Conservation (phyloP, 2,888 invertebrate species). For the Eupithecia subfuscata region DNA sequence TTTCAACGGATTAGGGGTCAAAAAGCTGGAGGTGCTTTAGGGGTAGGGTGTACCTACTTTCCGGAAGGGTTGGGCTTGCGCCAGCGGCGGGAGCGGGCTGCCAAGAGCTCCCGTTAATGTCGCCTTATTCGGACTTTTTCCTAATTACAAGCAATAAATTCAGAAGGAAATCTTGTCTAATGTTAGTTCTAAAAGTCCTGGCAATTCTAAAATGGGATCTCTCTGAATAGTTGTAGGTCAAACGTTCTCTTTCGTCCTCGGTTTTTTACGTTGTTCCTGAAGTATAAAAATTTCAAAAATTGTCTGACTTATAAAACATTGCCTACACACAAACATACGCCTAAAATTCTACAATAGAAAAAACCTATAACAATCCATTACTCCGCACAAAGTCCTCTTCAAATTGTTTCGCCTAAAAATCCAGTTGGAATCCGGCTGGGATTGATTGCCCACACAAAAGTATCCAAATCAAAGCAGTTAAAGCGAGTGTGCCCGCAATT, state of each 20-base stretch:
- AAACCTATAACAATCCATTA: conserved; percentile 10
- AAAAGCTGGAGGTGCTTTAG: conserved; percentile 40
- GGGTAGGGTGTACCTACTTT: conserved; percentile 45
- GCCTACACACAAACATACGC: neutral
- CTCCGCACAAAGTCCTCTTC: conserved; percentile 33
- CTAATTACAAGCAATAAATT: conserved; percentile 56
- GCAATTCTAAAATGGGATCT: conserved; percentile 9
- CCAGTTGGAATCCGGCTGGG: conserved; percentile 13
- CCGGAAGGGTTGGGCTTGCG: conserved; percentile 62
- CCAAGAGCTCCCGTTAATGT: conserved; percentile 63
- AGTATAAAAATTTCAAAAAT: neutral
- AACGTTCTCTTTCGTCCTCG: neutral
- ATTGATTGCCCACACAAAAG: conserved; percentile 29
- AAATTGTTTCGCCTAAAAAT: conserved; percentile 49
- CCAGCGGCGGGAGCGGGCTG: conserved; percentile 57
- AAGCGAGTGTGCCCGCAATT: conserved; percentile 49
- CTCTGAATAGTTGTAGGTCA: conserved; percentile 6
- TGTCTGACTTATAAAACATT: neutral
- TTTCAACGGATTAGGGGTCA: conserved; percentile 18
- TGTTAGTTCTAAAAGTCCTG: conserved; percentile 31
- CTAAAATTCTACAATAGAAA: conserved; percentile 8
- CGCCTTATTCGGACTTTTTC: conserved; percentile 54
- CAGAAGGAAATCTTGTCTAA: conserved; percentile 27
- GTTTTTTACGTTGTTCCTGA: neutral
- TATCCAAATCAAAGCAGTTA: conserved; percentile 45